Conservation (phyloP, 2,888 invertebrate genomes). For the Drosophila crucigera region DNA sequence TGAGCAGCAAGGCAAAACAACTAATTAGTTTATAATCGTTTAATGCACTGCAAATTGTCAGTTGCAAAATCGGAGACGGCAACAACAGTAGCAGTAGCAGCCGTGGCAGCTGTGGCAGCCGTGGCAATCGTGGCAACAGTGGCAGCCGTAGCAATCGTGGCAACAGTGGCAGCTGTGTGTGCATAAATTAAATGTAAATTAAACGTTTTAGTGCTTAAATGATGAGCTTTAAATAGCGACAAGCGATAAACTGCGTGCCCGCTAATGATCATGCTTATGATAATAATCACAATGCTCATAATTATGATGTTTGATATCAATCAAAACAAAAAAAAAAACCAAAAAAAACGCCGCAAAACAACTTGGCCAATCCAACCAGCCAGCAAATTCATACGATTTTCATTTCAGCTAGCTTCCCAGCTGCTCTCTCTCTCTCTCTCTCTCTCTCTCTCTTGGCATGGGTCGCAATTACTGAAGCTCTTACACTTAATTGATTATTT, state of each 20-base stretch:
- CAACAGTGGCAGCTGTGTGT: slow-evolving; percentile 59
- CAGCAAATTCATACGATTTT: neutral
- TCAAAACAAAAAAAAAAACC: neutral
- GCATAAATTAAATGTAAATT: slow-evolving; percentile 78
- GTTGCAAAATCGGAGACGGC: slow-evolving; percentile 12
- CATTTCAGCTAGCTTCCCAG: neutral
- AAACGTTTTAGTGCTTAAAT: slow-evolving; percentile 69
- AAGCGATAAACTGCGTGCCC: slow-evolving; percentile 49
- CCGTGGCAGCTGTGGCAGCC: neutral
- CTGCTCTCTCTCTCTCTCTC: neutral
- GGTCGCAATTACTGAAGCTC: slow-evolving; percentile 30
- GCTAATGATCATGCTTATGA: slow-evolving; percentile 27
- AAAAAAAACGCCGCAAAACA: neutral
- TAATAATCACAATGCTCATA: neutral
- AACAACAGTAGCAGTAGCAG: neutral
- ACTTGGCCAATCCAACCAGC: slow-evolving; percentile 1
- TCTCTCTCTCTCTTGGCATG: neutral
- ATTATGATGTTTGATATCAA: neutral
- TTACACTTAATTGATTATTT: slow-evolving; percentile 60
- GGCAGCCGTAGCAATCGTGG: neutral
- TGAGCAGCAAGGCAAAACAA: slow-evolving; percentile 36
- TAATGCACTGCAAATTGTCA: slow-evolving; percentile 69
- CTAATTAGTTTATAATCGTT: slow-evolving; percentile 78
- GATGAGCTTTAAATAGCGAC: slow-evolving; percentile 65
- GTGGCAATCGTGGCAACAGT: neutral